phyloP scores from a whole-genome alignment of 2,888 invertebrate species.

The Heliconius ethilla region DNA sequence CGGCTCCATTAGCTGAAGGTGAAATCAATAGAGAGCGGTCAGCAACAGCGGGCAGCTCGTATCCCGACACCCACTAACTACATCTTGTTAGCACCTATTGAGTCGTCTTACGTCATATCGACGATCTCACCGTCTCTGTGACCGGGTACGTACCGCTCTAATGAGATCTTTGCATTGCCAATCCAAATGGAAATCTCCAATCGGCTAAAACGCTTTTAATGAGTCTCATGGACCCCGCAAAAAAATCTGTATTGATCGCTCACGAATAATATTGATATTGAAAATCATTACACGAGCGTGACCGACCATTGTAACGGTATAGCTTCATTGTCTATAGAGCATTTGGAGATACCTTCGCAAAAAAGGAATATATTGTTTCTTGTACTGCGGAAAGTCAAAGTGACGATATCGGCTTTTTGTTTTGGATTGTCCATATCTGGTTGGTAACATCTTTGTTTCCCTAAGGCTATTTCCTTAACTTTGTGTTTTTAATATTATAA shows the following conservation, averaged over 20 bases:
- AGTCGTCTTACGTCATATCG: constrained; percentile 63
- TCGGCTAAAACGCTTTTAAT: constrained; percentile 64
- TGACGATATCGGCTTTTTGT: constrained; percentile 22
- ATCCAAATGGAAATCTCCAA: constrained; percentile 60
- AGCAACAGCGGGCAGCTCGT: constrained; percentile 49
- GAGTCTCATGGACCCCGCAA: constrained; percentile 57
- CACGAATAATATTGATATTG: constrained; percentile 63
- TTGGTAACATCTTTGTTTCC: not conserved
- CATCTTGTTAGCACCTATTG: constrained; percentile 71
- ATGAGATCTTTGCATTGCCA: constrained; percentile 64
- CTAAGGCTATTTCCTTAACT: not conserved
- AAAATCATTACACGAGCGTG: constrained; percentile 62
- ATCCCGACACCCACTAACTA: constrained; percentile 54
- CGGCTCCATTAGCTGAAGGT: constrained; percentile 62
- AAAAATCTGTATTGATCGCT: constrained; percentile 55
- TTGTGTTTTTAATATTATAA: not conserved
- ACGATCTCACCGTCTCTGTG: constrained; percentile 54
- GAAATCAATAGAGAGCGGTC: constrained; percentile 61
- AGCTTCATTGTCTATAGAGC: constrained; percentile 47
- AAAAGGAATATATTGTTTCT: constrained; percentile 35
- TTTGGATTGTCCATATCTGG: not conserved
- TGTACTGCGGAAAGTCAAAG: constrained; percentile 23
- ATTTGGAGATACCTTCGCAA: constrained; percentile 33
- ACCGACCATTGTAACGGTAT: constrained; percentile 54
- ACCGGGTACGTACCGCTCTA: constrained; percentile 58